A percentile compares a stretch with the other conserved stretches of the same genome.
Conservation (phyloP, 2,113 vertebrate genomes). For the Bufo gargarizans region DNA sequence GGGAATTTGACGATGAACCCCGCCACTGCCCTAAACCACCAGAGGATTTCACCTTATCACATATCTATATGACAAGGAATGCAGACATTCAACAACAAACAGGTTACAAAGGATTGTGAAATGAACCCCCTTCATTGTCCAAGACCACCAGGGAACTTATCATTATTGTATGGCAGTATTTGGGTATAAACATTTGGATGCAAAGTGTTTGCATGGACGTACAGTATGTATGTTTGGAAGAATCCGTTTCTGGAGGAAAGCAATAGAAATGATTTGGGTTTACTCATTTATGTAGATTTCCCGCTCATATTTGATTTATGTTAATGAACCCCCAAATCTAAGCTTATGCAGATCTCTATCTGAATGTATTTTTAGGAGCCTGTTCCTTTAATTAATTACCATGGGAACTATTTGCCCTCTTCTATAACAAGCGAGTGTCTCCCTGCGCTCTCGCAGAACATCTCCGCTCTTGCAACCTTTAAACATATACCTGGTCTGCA, state of each 20-base stretch:
- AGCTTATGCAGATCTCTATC: neutral
- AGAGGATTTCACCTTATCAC: neutral
- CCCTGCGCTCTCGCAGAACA: neutral
- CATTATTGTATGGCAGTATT: neutral
- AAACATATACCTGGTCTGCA: conserved; percentile 27
- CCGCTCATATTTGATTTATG: neutral
- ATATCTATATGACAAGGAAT: neutral
- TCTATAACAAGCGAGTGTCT: neutral
- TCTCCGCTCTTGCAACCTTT: conserved; percentile 9
- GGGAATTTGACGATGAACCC: neutral
- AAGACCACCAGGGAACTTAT: neutral
- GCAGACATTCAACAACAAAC: no score
- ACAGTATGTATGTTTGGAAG: no score
- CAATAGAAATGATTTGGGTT: neutral
- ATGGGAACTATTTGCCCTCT: neutral
- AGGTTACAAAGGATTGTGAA: neutral
- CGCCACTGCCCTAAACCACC: neutral
- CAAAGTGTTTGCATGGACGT: neutral
- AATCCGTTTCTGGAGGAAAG: no score
- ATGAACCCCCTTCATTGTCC: neutral
- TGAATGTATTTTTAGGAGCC: neutral
- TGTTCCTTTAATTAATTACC: conserved; percentile 9
- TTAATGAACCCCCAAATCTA: neutral
- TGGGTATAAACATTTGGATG: neutral
- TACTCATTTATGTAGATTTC: neutral